These are phyloP conservation scores for Mixornis gularis DNA, from an alignment of 2,113 vertebrate species.

Conservation along the genomic window DNA sequence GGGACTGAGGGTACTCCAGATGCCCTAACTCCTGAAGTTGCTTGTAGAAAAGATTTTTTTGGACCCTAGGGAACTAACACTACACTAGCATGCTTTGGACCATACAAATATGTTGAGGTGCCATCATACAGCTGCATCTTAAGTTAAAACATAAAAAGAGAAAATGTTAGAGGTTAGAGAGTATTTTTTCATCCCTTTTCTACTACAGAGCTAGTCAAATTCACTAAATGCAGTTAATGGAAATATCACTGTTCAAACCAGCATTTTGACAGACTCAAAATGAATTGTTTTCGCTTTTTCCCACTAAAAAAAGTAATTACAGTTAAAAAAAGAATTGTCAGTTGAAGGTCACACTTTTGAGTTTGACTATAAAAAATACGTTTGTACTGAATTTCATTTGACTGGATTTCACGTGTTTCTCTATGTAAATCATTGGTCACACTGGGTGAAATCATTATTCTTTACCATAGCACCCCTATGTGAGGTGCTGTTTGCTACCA, in stretches of 20 bases:
- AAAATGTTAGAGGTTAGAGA: neutral
- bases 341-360: neutral
- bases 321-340: neutral
- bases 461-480: neutral
- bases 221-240: neutral
- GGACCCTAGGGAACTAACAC: neutral
- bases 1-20: neutral
- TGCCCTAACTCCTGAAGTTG: neutral
- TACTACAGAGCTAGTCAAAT: neutral
- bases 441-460: neutral
- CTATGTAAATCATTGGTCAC: neutral
- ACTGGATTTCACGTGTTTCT: neutral
- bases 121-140: neutral
- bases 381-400: neutral
- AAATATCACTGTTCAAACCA: neutral
- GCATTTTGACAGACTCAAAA: neutral
- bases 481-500: neutral
- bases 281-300: neutral
- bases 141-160: neutral
- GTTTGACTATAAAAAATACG: neutral
- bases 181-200: neutral
- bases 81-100: neutral
- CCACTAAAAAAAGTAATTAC: neutral
- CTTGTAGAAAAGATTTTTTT: neutral
- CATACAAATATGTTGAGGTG: neutral